Base-by-base conservation (phyloP, 2,113 vertebrate genomes). In the Astatotilapia flaviijosephi region DNA sequence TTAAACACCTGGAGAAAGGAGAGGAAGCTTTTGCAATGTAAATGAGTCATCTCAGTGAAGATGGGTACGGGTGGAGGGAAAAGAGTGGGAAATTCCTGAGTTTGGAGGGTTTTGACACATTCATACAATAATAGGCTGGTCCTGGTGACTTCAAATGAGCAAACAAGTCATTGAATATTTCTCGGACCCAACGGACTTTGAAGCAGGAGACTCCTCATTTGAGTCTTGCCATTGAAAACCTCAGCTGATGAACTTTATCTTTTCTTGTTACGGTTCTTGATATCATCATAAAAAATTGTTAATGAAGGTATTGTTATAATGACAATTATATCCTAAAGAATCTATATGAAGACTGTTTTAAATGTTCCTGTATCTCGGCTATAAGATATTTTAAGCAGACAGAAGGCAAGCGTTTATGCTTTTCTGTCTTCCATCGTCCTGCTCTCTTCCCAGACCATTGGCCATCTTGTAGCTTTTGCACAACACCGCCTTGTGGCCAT, bases 321-420 rank as follows among this genome's bases (percentile, higher is more conserved):
- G 62, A 89, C n/a, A 77, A 93, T 88, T 93, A 94, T 95, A 94
- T 95, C 90, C 90, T 96, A 87, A 89, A 94, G 89, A 93, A 90
- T 94, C 93, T 94, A 91, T 93, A 94, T 93, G 87, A 91, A 93
- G 94, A 96, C 95, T 95, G 94, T 96, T 96, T 96, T 95, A 94
- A 96, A 94, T 80, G 79, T 95, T 93, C 86, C 86, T 92, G 85
- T 96, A 90, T 94, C 91, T 93, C 89, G 94, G 91, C 89, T 90
- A 92, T 94, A 95, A 95, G 88, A 92, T 95, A 82, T 88, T 89
- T 88, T 95, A 88, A 86, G 92, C 75, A 47, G 95, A 90, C 91
- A 85, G 89, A 89, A 86, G 89, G 79, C 53, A 75, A 82, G 45
- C 40, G 11, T 81, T 81, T 79, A 54, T 68, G 80, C 81, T 89